Conservation (phyloP, 2,797 vertebrate species). For the Rhincodon typus region DNA sequence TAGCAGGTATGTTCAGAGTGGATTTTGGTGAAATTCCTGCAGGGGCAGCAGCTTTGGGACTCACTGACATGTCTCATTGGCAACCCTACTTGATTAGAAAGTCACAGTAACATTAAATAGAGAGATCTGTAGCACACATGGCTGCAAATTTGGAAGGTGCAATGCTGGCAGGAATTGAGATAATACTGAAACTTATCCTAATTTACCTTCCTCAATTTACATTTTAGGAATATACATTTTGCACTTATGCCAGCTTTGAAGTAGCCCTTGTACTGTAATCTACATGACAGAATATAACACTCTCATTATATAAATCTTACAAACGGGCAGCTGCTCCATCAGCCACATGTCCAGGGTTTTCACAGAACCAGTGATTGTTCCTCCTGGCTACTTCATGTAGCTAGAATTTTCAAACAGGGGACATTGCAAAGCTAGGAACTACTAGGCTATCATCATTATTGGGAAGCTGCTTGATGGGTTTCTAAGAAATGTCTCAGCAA, state of each 20-base stretch:
- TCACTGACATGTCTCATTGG: background rate
- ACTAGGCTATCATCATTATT: background rate
- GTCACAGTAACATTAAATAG: background rate
- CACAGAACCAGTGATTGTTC: background rate
- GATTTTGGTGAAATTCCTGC: background rate
- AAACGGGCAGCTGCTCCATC: background rate
- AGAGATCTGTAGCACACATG: background rate
- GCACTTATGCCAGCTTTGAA: background rate
- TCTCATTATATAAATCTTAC: background rate
- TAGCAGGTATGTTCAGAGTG: background rate
- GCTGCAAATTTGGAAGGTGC: background rate
- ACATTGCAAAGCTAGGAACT: background rate
- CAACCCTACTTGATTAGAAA: background rate
- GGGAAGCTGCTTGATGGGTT: background rate
- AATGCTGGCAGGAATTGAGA: background rate
- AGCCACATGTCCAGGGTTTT: background rate
- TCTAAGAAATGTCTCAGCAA: background rate
- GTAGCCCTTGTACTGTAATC: background rate
- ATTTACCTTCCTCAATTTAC: background rate
- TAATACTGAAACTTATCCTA: background rate
- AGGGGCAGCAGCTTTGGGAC: background rate
- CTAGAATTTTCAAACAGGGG: background rate
- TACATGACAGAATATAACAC: background rate
- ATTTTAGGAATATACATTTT: background rate
- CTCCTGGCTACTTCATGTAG: background rate